A percentile compares a stretch with the other conserved stretches of the same genome.
These are phyloP conservation scores for Lampris incognitus DNA, from an alignment of 2,113 vertebrate genomes.

Conservation along the genomic window DNA sequence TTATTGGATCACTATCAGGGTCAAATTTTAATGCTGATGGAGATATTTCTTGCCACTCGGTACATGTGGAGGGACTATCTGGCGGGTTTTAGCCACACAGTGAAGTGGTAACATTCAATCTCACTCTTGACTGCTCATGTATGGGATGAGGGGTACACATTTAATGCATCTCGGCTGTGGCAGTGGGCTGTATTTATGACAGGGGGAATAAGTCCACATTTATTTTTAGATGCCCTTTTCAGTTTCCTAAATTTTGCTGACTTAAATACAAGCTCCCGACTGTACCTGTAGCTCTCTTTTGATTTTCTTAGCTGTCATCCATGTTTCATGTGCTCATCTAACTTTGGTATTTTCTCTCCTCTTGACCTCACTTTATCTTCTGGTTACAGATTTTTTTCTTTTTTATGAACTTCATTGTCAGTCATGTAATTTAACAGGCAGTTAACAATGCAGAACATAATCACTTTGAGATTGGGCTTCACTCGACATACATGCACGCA, in stretches of 20 bases:
- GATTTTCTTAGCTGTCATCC: not conserved
- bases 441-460: too few relatives aligned
- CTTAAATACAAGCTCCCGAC: not conserved
- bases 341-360: too few relatives aligned
- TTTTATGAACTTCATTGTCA: too few relatives aligned
- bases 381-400: too few relatives aligned
- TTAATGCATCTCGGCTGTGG: constrained; percentile 2
- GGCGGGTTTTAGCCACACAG: constrained; percentile 28
- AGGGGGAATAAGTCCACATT: not conserved
- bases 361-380: too few relatives aligned
- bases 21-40: constrained; percentile 28
- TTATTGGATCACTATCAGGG: constrained; percentile 9
- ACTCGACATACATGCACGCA: too few relatives aligned
- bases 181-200: constrained; percentile 26
- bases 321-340: too few relatives aligned
- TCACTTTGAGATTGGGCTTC: too few relatives aligned
- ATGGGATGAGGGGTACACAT: constrained; percentile 28
- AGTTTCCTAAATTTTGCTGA: not conserved
- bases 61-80: not conserved
- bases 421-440: too few relatives aligned
- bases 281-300: not conserved
- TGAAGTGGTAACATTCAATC: constrained; percentile 46
- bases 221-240: constrained; percentile 1
- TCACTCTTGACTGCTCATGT: constrained; percentile 43
- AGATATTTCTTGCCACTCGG: not conserved